These are phyloP conservation scores for Frieseomelitta varia DNA, from an alignment of 1,140 invertebrate genomes.

Conservation along the genomic window DNA sequence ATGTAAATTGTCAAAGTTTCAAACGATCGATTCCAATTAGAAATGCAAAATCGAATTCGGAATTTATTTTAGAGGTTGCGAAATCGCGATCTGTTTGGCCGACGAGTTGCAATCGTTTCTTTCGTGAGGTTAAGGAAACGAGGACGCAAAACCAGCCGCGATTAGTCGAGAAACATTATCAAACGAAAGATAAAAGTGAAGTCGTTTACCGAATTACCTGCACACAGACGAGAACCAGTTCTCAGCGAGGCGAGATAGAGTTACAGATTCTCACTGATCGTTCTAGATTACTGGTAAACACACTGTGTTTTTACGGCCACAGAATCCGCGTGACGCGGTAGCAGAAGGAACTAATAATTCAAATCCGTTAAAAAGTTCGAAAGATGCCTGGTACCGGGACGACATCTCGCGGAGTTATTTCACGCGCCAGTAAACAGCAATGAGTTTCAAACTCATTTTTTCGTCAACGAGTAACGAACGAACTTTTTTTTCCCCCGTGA, in stretches of 20 bases:
- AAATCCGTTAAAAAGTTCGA: background rate
- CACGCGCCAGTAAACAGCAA: background rate
- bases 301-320: no score
- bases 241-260: background rate
- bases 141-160: background rate
- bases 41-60: no score
- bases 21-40: no score
- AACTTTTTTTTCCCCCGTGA: no score
- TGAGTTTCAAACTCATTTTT: background rate
- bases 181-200: background rate
- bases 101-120: background rate
- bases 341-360: background rate
- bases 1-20: background rate
- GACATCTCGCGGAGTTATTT: constrained; percentile 13
- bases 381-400: background rate
- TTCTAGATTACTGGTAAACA: background rate
- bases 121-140: background rate
- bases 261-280: background rate
- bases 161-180: background rate
- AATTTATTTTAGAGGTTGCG: background rate
- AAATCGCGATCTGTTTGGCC: background rate
- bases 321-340: background rate
- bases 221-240: background rate
- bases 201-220: background rate
- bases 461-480: no score